Base-by-base conservation (phyloP, 2,797 vertebrate genomes). In the Hafferia zeledoni region DNA sequence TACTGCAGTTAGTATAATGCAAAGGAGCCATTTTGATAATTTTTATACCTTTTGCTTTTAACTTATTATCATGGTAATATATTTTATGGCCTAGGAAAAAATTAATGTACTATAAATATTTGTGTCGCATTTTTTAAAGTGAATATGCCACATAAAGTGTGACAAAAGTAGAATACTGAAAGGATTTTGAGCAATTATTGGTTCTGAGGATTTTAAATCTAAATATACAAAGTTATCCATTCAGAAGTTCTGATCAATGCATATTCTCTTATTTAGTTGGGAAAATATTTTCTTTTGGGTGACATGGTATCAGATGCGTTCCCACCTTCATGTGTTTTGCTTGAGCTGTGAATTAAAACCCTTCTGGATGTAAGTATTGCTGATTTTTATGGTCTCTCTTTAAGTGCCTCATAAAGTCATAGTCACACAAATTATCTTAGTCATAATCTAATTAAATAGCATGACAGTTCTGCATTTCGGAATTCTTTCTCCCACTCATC, bases 361-460 rank as follows among this genome's bases (percentile, higher is more conserved):
- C 53, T 74, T 91, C 61, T 95, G 74, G 39, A 56, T 89, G 20
- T 30, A 92, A 76, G 84, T 72, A 69, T 30, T 84, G 52, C 60
- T 94, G 68, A 60, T 85, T 94, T 91, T 85, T 91, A 55, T 44
- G 11, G 50, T n/a, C n/a, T 87, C 19, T 83, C 63, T 90, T 84
- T 67, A 88, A 88, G 43, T 61, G 46, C 43, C 86, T 87, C 83
- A 55, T 89, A 84, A 92, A 94, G 53, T 93, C 80, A 87, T 53
- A 93, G 61, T 94, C 79, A 93, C 43, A 64, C 39, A 93, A 94
- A 93, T 87, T 89, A 44, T 83, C 52, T 94, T 87, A 96, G 84
- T 94, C 84, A 91, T 37, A 76, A 75, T 91, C 69, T 93, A 88
- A 93, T 93, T 88, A 92, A 95, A 83, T 57, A 90, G 55, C 56